Conservation (phyloP, 2,113 vertebrate species). For the Hemibagrus wyckioides region DNA sequence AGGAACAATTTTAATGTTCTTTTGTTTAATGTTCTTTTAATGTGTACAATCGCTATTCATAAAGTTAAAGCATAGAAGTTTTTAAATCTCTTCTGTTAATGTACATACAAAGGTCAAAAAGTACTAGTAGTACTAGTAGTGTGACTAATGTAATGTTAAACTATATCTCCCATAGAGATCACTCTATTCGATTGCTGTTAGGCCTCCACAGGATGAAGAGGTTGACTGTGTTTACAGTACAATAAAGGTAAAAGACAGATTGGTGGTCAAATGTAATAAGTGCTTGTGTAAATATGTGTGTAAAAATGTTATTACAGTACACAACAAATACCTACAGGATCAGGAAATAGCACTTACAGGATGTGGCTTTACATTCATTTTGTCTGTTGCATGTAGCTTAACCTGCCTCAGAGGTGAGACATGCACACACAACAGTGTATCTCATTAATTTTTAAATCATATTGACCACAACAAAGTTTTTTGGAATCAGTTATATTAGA, state of each 20-base stretch:
- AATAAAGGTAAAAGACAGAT: slow-evolving; percentile 60
- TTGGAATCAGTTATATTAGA: neutral
- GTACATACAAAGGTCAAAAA: neutral
- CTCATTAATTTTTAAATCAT: no score
- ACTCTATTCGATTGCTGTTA: no score
- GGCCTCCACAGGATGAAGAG: no score
- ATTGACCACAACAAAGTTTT: no score
- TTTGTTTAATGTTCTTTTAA: no score
- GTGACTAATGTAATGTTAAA: slow-evolving; percentile 25
- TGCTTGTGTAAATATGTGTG: neutral
- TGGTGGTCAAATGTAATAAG: neutral
- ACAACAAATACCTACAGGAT: neutral
- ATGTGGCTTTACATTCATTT: neutral
- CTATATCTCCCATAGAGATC: no score
- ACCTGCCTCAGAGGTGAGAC: no score
- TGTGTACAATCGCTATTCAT: neutral
- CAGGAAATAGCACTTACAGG: neutral
- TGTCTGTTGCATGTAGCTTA: no score
- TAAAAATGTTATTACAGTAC: neutral
- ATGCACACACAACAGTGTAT: no score
- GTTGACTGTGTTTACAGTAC: no score
- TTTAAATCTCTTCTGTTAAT: neutral
- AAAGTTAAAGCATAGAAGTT: neutral
- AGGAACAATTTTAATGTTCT: no score
- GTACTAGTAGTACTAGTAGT: neutral